Base-by-base conservation (phyloP, 2,113 vertebrate species). In the Gopherus evgoodei region DNA sequence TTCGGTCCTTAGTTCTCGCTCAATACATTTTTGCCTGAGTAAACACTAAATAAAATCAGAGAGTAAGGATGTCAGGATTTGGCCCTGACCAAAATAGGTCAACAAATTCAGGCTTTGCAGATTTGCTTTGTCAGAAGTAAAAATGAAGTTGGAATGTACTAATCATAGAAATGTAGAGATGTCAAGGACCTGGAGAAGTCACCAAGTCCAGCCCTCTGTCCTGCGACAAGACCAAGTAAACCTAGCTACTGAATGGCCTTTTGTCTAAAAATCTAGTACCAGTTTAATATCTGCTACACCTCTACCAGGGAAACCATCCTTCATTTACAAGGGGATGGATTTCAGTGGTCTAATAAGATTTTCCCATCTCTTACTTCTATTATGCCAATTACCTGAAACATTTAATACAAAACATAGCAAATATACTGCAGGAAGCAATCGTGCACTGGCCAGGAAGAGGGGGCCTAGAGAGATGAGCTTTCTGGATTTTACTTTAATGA, bases 261-360 rank as follows among this genome's bases (percentile, higher is more conserved):
- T 95, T 96, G 96, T 95, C 94, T 13, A 19, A 90, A 59, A 96
- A 87, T 62, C 56, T 92, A 0, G 93, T 95, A 93, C 89, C 85
- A 53, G 81, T 94, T 87, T 76, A 89, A 90, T 94, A 96, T 94
- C 94, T 95, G 94, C 96, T 91, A 87, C 52, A 91, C 94, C 95
- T 95, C 92, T 84, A 91, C 79, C 88, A 90, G 79, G 54, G 42
- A 96, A 96, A 96, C 86, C 87, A 50, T 92, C 47, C 7, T 83
- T 80, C 81, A 90, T 91, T 88, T 91, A 89, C 91, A 88, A 92
- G 89, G 82, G 93, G 69, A 86, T 69, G n/a, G 62, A 82, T 90
- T 96, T 93, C 88, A 95, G 96, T 92, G 95, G 89, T 95, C 94
- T 91, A 81, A 0, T 0, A 96, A 86, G 80, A 57, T 85, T 95